Percentiles rank a stretch among this genome's conserved stretches.
phyloP scores from a whole-genome alignment of 2,888 invertebrate genomes.

The Oscheius myriophilus region DNA sequence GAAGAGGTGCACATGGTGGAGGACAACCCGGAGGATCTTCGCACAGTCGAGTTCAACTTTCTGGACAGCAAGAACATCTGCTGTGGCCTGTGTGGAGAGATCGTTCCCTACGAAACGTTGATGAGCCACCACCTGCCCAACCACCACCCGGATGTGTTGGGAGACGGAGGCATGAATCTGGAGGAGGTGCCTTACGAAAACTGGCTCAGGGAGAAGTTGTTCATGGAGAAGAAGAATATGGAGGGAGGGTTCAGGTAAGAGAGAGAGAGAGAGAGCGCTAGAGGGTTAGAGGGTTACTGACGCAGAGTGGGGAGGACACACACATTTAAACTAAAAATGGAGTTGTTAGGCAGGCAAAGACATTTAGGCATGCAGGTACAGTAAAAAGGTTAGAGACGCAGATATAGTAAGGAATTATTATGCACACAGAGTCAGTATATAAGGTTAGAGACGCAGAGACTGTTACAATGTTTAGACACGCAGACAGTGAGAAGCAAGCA shows the following conservation, averaged over 20 bases:
- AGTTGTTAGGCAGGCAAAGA: no score
- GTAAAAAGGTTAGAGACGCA: no score
- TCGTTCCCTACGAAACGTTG: constrained; percentile 64
- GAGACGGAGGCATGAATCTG: constrained; percentile 58
- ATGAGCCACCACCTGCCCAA: constrained; percentile 63
- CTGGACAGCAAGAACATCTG: constrained; percentile 61
- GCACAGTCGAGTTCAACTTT: constrained; percentile 60
- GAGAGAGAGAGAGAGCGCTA: no score
- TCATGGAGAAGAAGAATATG: constrained; percentile 52
- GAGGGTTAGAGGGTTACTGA: background rate
- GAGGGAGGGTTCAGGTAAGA: constrained; percentile 48
- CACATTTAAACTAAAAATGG: no score
- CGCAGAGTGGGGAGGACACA: background rate
- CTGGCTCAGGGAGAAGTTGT: constrained; percentile 58
- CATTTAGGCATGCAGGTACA: no score
- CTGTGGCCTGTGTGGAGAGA: constrained; percentile 69
- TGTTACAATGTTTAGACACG: no score
- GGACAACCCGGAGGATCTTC: constrained; percentile 27
- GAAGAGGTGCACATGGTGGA: constrained; percentile 33
- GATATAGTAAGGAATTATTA: no score
- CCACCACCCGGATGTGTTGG: constrained; percentile 61
- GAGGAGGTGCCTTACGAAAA: constrained; percentile 67
- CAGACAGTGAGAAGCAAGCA: no score
- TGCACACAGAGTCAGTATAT: no score
- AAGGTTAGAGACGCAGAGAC: no score